Evolutionary conservation across 2,888 invertebrate genomes (phyloP).

Genomic region (Cenopis cana): DNA sequence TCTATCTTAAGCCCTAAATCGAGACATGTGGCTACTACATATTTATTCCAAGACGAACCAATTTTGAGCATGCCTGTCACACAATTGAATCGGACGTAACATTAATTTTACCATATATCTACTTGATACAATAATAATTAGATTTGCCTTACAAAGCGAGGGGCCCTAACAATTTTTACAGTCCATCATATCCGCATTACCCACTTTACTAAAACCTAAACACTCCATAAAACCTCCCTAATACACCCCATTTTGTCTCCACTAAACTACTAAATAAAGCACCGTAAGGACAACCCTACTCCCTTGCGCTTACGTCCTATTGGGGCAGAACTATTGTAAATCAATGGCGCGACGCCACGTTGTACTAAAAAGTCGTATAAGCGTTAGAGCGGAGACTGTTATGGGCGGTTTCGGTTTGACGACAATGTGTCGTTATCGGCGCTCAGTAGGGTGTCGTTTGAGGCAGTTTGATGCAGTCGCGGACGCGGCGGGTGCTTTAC

Average conservation of each 20-base stretch:
- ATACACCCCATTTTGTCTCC: conserved; percentile 11
- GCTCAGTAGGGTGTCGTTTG: conserved; percentile 36
- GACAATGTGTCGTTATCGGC: conserved; percentile 4
- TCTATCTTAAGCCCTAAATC: background rate
- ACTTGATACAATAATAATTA: background rate
- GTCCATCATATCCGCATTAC: conserved; percentile 19
- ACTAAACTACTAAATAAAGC: conserved; percentile 9
- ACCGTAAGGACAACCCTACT: background rate
- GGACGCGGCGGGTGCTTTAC: conserved; percentile 27
- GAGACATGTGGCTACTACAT: background rate
- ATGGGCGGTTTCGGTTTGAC: background rate
- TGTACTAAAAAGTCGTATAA: conserved; percentile 10
- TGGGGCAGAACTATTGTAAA: conserved; percentile 17
- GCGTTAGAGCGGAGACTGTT: background rate
- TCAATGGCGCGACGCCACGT: conserved; percentile 11
- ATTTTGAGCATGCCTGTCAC: background rate
- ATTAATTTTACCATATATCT: background rate
- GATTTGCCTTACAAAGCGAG: background rate
- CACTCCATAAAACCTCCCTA: conserved; percentile 24
- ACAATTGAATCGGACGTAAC: background rate
- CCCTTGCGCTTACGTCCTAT: conserved; percentile 6
- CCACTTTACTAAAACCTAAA: conserved; percentile 25
- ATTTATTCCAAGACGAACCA: background rate
- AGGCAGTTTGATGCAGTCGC: conserved; percentile 33
- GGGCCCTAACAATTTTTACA: background rate